Evolutionary conservation across 1,140 invertebrate genomes (phyloP).

Genomic region (Watersipora subatra): DNA sequence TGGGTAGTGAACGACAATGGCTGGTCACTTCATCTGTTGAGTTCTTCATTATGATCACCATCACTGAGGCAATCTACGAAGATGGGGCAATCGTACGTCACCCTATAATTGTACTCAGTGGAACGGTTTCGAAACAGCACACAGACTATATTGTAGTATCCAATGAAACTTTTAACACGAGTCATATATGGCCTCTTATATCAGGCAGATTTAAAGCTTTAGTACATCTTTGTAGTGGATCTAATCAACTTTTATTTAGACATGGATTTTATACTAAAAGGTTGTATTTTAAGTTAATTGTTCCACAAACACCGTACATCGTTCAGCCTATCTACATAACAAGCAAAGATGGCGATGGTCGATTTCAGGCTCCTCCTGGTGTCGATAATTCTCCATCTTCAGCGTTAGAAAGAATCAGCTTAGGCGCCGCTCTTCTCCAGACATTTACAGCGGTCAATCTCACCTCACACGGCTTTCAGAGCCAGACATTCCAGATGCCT

Average conservation of each 20-base stretch:
- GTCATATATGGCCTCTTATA: background rate
- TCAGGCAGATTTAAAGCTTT: background rate
- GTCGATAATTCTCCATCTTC: slow-evolving; percentile 56
- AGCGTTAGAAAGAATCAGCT: slow-evolving; percentile 59
- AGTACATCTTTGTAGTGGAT: background rate
- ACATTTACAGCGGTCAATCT: slow-evolving; percentile 74
- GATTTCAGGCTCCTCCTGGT: slow-evolving; percentile 60
- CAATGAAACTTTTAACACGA: too few species aligned
- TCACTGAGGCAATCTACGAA: too few species aligned
- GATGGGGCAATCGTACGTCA: too few species aligned
- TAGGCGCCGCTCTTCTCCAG: slow-evolving; percentile 68
- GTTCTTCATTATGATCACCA: too few species aligned
- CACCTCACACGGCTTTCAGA: slow-evolving; percentile 59
- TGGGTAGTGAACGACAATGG: too few species aligned
- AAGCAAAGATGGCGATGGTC: slow-evolving; percentile 51
- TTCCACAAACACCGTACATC: slow-evolving; percentile 21
- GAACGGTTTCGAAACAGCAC: too few species aligned
- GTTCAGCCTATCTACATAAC: slow-evolving; percentile 42
- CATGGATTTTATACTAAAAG: too few species aligned
- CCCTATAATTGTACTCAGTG: too few species aligned
- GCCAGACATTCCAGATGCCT: slow-evolving; percentile 63
- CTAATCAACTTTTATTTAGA: background rate
- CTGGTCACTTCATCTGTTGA: too few species aligned
- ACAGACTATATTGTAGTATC: too few species aligned
- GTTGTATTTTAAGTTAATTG: too few species aligned